phyloP scores from a whole-genome alignment of 2,113 vertebrate species.

The Eulemur rufifrons region DNA sequence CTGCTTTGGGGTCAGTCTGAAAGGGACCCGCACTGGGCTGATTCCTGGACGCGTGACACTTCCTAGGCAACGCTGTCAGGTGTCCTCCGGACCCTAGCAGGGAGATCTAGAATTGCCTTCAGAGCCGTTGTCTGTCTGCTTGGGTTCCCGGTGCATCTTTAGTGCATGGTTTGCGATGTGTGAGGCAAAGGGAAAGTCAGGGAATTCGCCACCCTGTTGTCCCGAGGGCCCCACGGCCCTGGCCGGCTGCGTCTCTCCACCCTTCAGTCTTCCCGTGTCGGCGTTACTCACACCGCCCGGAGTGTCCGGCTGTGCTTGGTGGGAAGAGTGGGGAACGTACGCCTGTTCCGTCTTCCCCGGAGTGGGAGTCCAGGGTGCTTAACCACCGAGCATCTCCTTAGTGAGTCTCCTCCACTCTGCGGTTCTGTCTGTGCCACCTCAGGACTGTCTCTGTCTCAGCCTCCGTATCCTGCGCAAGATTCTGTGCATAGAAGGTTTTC shows the following conservation, averaged over 20 bases:
- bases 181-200: neutral
- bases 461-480: rapidly evolving
- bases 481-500: neutral
- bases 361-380: too few relatives aligned
- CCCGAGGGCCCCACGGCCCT: neutral
- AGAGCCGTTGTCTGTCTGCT: neutral
- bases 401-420: neutral
- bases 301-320: rapidly evolving
- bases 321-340: rapidly evolving
- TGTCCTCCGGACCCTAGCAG: neutral
- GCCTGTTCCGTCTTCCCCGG: rapidly evolving
- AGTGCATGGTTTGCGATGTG: too few relatives aligned
- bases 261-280: rapidly evolving
- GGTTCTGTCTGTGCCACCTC: neutral
- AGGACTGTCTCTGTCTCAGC: neutral
- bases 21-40: neutral
- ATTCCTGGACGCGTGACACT: neutral
- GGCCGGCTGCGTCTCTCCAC: neutral
- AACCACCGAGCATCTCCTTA: rapidly evolving
- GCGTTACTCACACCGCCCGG: rapidly evolving
- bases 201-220: neutral
- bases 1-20: neutral
- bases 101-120: neutral
- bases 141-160: neutral
- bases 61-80: rapidly evolving